Percentiles rank a stretch among this genome's conserved stretches.
Evolutionary conservation across 2,113 vertebrate species (phyloP).

Genomic region (Stegostoma tigrinum): DNA sequence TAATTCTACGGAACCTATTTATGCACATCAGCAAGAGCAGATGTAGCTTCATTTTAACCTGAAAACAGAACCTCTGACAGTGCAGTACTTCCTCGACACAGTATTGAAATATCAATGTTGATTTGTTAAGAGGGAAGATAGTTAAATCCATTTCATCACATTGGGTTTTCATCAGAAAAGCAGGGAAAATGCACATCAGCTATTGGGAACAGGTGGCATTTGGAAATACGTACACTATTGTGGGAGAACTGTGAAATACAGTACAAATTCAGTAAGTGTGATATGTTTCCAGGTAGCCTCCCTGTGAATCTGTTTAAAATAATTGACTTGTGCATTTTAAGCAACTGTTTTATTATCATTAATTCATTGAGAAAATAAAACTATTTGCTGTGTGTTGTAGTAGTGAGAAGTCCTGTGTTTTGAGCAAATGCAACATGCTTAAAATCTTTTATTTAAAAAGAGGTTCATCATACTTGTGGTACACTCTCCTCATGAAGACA

Average conservation of each 20-base stretch:
- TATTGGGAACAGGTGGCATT: not conserved
- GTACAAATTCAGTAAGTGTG: not conserved
- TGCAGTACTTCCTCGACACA: not conserved
- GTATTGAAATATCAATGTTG: not conserved
- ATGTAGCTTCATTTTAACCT: not conserved
- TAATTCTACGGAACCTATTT: not conserved
- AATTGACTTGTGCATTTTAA: not conserved
- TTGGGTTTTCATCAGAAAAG: not conserved
- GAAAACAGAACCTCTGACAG: not conserved
- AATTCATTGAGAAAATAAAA: not conserved
- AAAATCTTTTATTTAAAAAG: not conserved
- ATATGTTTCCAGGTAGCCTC: not conserved
- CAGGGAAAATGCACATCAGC: not conserved
- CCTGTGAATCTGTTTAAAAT: not conserved
- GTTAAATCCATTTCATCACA: not conserved
- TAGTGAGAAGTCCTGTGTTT: not conserved
- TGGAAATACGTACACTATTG: not conserved
- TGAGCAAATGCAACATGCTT: not conserved
- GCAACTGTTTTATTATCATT: not conserved
- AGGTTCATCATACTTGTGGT: too few relatives aligned
- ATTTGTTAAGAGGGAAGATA: not conserved
- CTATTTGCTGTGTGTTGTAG: not conserved
- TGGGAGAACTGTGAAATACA: not conserved
- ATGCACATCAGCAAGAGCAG: not conserved
- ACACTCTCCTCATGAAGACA: too few relatives aligned